These are phyloP conservation scores for Nemopilema nomurai DNA, from an alignment of 30 jellyfish, hydroid and myxozoan species.

Conservation along the genomic window DNA sequence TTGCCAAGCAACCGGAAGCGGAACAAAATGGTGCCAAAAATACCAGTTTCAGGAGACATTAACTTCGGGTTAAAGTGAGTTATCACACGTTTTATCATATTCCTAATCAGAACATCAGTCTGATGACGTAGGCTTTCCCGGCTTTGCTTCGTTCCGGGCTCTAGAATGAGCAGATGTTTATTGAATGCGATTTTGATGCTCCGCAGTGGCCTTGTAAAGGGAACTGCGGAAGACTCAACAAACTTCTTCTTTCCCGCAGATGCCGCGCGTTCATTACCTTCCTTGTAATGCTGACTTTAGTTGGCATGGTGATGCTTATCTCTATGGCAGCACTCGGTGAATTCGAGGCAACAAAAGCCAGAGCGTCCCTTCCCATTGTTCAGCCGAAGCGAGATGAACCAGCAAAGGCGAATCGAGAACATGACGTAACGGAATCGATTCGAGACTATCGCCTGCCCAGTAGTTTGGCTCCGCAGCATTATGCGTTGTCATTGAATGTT, in stretches of 20 bases:
- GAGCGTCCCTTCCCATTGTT: constrained; percentile 4
- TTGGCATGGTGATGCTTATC: constrained; percentile 26
- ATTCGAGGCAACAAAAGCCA: background rate
- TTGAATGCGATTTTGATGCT: no score
- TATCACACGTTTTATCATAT: no score
- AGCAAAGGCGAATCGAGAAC: background rate
- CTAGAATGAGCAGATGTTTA: background rate
- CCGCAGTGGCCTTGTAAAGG: no score
- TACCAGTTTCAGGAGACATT: background rate
- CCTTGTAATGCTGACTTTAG: constrained; percentile 21
- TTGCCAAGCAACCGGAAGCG: constrained; percentile 20
- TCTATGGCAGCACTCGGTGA: constrained; percentile 45
- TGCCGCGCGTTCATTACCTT: constrained; percentile 39
- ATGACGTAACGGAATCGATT: background rate
- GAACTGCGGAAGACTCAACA: no score
- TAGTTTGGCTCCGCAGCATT: constrained; percentile 51
- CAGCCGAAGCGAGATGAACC: background rate
- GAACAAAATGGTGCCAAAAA: background rate
- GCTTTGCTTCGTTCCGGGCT: no score
- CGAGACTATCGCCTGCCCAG: constrained; percentile 66
- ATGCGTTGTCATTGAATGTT: constrained; percentile 40
- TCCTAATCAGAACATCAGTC: no score
- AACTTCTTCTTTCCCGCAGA: constrained; percentile 7
- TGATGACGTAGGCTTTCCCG: no score
- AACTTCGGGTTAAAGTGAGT: background rate